Percentiles rank a stretch among this genome's conserved stretches.
phyloP scores from a whole-genome alignment of 2,888 invertebrate species.

The Sipha maydis region DNA sequence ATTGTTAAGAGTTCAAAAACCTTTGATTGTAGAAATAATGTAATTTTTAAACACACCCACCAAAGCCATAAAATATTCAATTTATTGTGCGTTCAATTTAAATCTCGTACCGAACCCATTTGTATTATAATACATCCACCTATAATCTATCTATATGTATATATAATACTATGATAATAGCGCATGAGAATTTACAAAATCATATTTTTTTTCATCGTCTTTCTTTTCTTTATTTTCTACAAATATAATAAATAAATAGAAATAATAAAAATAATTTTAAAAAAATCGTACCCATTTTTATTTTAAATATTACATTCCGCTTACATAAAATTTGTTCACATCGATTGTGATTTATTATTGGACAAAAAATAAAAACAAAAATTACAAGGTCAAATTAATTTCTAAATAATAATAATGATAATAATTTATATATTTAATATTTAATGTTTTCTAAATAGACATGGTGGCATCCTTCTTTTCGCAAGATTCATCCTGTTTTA shows the following conservation, averaged over 20 bases:
- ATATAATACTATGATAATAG: background rate
- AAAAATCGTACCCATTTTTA: background rate
- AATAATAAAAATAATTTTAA: background rate
- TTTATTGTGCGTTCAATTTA: constrained; percentile 16
- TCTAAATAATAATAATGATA: too few species aligned
- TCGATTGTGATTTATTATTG: background rate
- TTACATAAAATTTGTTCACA: too few species aligned
- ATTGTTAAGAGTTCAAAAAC: background rate
- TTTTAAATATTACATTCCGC: too few species aligned
- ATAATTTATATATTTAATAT: too few species aligned
- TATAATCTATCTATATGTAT: background rate
- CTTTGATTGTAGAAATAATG: constrained; percentile 33
- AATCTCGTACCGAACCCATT: constrained; percentile 8
- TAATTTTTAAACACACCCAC: background rate
- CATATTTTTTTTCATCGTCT: background rate
- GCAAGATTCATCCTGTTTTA: too few species aligned
- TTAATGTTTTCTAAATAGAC: too few species aligned
- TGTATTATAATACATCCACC: background rate
- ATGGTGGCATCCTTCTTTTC: too few species aligned
- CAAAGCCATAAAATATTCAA: constrained; percentile 32
- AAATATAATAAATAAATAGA: background rate
- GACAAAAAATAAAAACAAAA: too few species aligned
- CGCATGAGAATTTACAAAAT: background rate
- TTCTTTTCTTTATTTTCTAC: background rate
- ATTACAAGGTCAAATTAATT: too few species aligned